Conservation (phyloP, 2,888 invertebrate species). For the Fragum whitleyi region DNA sequence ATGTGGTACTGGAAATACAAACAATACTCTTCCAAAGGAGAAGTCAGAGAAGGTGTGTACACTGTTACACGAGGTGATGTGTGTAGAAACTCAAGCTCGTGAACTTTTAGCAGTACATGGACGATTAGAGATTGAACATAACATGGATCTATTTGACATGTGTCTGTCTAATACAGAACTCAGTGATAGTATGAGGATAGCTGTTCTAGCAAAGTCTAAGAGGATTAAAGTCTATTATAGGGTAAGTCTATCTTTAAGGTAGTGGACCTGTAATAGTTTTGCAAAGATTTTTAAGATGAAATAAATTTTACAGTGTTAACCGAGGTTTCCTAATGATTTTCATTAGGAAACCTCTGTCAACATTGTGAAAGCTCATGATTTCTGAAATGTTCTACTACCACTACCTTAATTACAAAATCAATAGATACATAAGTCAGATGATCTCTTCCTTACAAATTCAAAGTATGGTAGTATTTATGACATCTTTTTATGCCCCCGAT, state of each 20-base stretch:
- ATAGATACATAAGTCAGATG: too few relatives aligned
- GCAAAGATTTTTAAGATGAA: too few relatives aligned
- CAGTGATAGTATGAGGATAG: slow-evolving; percentile 40
- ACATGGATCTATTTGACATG: slow-evolving; percentile 77
- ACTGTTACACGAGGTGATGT: slow-evolving; percentile 70
- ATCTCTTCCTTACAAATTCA: too few relatives aligned
- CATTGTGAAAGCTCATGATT: too few relatives aligned
- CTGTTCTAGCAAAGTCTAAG: slow-evolving; percentile 68
- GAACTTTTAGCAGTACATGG: slow-evolving; percentile 73
- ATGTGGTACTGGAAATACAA: slow-evolving; percentile 29
- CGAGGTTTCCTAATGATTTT: too few relatives aligned
- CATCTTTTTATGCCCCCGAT: too few relatives aligned
- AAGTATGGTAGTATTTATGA: too few relatives aligned
- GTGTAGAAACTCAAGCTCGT: slow-evolving; percentile 69
- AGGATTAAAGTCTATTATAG: slow-evolving; percentile 74
- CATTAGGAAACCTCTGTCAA: too few relatives aligned
- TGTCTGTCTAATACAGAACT: slow-evolving; percentile 67
- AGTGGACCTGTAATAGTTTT: too few relatives aligned
- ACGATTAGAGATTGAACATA: slow-evolving; percentile 74
- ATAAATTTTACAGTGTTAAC: too few relatives aligned
- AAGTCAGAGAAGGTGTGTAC: slow-evolving; percentile 60
- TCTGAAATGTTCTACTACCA: too few relatives aligned
- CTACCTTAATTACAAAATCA: too few relatives aligned
- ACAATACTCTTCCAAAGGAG: slow-evolving; percentile 26
- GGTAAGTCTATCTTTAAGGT: slow-evolving; percentile 73